Evolutionary conservation across 2,113 vertebrate genomes (phyloP).

Genomic region (Oreochromis tanganicae): DNA sequence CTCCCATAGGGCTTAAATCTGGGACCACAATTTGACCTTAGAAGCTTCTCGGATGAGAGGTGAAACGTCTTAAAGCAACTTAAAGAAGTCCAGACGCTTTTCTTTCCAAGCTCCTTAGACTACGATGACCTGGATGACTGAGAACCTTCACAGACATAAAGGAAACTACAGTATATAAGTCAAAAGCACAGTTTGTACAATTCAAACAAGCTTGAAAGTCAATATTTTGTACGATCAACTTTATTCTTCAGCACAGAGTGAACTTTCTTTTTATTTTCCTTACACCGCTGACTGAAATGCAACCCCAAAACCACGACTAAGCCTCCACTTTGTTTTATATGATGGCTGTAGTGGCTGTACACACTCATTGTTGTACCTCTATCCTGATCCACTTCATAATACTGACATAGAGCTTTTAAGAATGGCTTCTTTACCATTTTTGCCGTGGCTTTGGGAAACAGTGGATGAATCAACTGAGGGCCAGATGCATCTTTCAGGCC

Average conservation of each 20-base stretch:
- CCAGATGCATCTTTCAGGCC: neutral
- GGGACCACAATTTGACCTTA: neutral
- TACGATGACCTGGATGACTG: neutral
- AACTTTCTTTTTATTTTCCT: neutral
- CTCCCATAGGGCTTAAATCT: neutral
- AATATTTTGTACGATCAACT: neutral
- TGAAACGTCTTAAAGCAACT: neutral
- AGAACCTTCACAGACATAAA: neutral
- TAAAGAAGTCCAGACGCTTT: neutral
- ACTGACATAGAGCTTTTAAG: neutral
- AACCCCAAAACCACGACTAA: neutral
- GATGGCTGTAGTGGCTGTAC: neutral
- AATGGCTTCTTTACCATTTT: neutral
- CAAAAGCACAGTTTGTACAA: neutral
- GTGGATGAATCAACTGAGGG: neutral
- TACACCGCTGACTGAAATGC: neutral
- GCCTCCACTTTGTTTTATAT: neutral
- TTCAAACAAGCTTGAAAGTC: neutral
- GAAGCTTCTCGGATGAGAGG: accelerated
- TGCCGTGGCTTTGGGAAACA: neutral
- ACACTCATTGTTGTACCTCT: neutral
- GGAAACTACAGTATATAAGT: neutral
- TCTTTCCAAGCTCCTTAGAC: neutral
- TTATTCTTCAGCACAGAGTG: neutral
- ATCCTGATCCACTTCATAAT: neutral